Evolutionary conservation across 1,140 invertebrate genomes (phyloP).

Genomic region (Acromyrmex echinatior): DNA sequence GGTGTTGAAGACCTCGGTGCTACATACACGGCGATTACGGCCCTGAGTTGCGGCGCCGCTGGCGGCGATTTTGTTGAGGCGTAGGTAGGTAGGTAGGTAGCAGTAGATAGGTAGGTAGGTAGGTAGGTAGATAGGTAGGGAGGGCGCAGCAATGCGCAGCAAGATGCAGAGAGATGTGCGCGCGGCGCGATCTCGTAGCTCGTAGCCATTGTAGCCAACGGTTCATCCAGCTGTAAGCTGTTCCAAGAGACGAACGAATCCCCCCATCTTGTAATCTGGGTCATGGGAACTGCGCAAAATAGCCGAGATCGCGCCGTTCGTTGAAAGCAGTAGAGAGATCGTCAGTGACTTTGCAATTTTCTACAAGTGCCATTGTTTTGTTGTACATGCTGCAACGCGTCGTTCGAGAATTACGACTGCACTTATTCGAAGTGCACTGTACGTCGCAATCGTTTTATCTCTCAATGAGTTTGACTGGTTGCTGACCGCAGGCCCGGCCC

Average conservation of each 20-base stretch:
- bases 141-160: not conserved
- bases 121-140: too few relatives aligned
- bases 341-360: constrained; percentile 66
- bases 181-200: constrained; percentile 77
- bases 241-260: constrained; percentile 85
- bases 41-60: not conserved
- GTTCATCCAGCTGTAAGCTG: constrained; percentile 84
- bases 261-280: constrained; percentile 85
- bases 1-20: too few relatives aligned
- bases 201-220: constrained; percentile 38
- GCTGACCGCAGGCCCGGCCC: constrained; percentile 22
- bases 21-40: not conserved
- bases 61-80: not conserved
- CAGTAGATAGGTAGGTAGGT: too few relatives aligned
- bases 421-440: constrained; percentile 23
- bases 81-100: not conserved
- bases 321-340: constrained; percentile 55
- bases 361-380: constrained; percentile 55
- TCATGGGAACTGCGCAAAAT: constrained; percentile 86
- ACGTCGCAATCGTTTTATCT: constrained; percentile 75
- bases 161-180: too few relatives aligned
- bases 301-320: constrained; percentile 62
- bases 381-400: constrained; percentile 61
- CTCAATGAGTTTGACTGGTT: constrained; percentile 82
- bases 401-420: constrained; percentile 42